These are phyloP conservation scores for Petrocephalus microphthalmus DNA, from an alignment of 2,113 vertebrate genomes.

Conservation along the genomic window DNA sequence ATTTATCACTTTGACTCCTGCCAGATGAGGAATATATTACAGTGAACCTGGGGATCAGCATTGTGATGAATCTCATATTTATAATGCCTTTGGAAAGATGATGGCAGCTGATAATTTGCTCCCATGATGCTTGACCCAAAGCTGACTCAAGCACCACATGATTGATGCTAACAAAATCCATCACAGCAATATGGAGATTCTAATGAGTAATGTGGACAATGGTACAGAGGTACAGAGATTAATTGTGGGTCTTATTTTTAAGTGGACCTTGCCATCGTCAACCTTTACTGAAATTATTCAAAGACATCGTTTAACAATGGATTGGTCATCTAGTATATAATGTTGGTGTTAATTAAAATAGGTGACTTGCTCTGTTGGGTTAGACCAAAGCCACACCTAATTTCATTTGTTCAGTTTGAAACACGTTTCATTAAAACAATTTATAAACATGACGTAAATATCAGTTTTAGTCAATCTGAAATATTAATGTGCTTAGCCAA, in stretches of 20 bases:
- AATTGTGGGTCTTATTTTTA: slow-evolving; percentile 24
- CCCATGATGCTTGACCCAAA: slow-evolving; percentile 52
- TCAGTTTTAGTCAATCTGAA: neutral
- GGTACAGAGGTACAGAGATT: slow-evolving; percentile 38
- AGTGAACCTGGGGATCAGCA: slow-evolving; percentile 47
- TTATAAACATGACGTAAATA: neutral
- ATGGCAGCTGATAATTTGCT: slow-evolving; percentile 60
- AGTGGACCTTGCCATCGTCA: slow-evolving; percentile 19
- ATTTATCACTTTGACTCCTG: slow-evolving; percentile 55
- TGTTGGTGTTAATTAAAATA: neutral
- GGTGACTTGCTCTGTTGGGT: neutral
- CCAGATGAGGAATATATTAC: slow-evolving; percentile 56
- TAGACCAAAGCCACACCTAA: neutral
- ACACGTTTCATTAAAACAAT: neutral
- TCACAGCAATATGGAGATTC: slow-evolving; percentile 37
- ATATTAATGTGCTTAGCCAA: neutral
- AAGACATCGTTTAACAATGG: slow-evolving; percentile 12
- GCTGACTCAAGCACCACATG: slow-evolving; percentile 40
- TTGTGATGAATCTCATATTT: slow-evolving; percentile 65
- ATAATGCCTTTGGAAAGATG: slow-evolving; percentile 56
- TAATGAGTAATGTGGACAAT: slow-evolving; percentile 51
- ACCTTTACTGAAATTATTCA: slow-evolving; percentile 6
- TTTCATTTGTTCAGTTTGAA: neutral
- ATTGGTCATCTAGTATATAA: neutral
- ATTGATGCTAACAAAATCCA: slow-evolving; percentile 45